phyloP scores from a whole-genome alignment of 2,888 invertebrate species.

The Pristionchus arcanus region DNA sequence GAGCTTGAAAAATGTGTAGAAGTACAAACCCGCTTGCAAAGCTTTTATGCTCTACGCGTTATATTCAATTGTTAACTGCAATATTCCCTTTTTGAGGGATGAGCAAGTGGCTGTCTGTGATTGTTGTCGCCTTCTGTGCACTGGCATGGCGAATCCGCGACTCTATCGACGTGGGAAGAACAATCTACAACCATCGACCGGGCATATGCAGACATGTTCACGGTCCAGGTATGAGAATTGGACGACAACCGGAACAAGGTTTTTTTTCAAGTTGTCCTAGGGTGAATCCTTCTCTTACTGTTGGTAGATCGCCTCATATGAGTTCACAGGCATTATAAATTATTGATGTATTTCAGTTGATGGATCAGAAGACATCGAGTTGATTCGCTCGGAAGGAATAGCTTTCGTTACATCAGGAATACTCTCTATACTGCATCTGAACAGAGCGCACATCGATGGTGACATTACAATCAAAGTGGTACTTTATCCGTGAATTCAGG shows the following conservation, averaged over 20 bases:
- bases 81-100: background rate
- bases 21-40: too few species aligned
- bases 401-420: slow-evolving; percentile 69
- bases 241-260: background rate
- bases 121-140: background rate
- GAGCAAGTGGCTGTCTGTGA: background rate
- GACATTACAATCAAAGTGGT: too few species aligned
- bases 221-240: background rate
- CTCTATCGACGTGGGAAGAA: background rate
- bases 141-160: background rate
- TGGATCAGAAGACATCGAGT: slow-evolving; percentile 67
- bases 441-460: background rate
- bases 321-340: background rate
- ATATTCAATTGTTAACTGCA: too few species aligned
- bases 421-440: slow-evolving; percentile 56
- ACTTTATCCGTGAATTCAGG: slow-evolving; percentile 28
- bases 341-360: slow-evolving; percentile 57
- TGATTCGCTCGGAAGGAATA: slow-evolving; percentile 59
- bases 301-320: too few species aligned
- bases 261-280: background rate
- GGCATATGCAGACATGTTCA: background rate
- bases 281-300: background rate
- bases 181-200: slow-evolving; percentile 42
- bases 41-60: too few species aligned
- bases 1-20: too few species aligned